These are phyloP conservation scores for Heliornis fulica DNA, from an alignment of 2,113 vertebrate species.

Conservation along the genomic window DNA sequence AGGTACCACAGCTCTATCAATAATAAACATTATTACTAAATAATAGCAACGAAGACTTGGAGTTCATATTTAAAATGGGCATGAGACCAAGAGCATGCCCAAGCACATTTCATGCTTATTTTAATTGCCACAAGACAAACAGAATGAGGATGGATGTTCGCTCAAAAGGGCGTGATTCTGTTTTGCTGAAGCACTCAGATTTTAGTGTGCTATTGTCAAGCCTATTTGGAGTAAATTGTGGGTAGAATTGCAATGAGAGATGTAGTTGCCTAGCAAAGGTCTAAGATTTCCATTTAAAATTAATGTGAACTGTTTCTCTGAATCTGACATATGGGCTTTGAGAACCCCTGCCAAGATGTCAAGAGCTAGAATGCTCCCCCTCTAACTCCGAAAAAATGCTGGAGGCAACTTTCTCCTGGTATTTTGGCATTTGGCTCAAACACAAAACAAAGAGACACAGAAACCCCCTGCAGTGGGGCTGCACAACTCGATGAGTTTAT, in stretches of 20 bases:
- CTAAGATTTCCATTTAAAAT: conserved; percentile 67
- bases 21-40: conserved; percentile 63
- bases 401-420: conserved; percentile 31
- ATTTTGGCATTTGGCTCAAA: background rate
- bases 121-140: conserved; percentile 52
- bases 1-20: conserved; percentile 22
- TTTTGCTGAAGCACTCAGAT: conserved; percentile 53
- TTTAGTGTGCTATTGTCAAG: conserved; percentile 27
- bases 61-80: conserved; percentile 40
- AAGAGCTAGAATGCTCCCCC: conserved; percentile 39
- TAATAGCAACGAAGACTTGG: background rate
- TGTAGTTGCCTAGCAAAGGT: conserved; percentile 64
- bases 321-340: conserved; percentile 58
- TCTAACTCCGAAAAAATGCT: background rate
- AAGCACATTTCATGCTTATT: conserved; percentile 46
- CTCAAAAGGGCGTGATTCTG: conserved; percentile 22
- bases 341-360: conserved; percentile 62
- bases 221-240: conserved; percentile 42
- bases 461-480: background rate
- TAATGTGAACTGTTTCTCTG: conserved; percentile 49
- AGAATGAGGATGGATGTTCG: background rate
- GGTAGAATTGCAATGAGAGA: conserved; percentile 56
- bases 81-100: conserved; percentile 30
- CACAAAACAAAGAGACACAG: background rate
- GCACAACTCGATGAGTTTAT: background rate